Evolutionary conservation across 2,797 vertebrate species (phyloP).

Genomic region (Aphelocoma californica): DNA sequence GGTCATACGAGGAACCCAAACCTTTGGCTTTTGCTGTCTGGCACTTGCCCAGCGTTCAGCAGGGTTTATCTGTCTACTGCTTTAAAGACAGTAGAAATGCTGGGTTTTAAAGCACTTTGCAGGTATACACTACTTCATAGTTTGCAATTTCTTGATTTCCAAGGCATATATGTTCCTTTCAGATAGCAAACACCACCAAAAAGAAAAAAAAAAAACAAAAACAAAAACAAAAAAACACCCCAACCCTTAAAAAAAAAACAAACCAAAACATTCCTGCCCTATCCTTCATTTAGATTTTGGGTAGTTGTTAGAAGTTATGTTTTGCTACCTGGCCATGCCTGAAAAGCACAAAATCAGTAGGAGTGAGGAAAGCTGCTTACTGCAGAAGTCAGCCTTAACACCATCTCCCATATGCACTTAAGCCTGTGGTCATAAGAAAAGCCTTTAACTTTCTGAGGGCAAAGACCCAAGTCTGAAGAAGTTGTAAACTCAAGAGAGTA

Average conservation of each 20-base stretch:
- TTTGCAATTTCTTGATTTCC: not conserved
- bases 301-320: not conserved
- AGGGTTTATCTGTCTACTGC: not conserved
- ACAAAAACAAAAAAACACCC: not conserved
- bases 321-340: not conserved
- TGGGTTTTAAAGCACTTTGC: not conserved
- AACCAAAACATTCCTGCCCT: not conserved
- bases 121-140: not conserved
- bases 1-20: not conserved
- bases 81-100: not conserved
- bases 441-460: not conserved
- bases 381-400: not conserved
- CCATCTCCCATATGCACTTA: not conserved
- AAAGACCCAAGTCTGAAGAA: not conserved
- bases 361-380: not conserved
- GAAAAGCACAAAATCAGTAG: not conserved
- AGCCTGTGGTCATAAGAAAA: not conserved
- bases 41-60: not conserved
- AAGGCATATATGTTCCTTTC: not conserved
- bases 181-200: not conserved
- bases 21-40: not conserved
- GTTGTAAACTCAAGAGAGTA: not conserved
- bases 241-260: rapidly evolving
- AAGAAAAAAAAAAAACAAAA: too few species aligned
- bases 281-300: not conserved